Evolutionary conservation across 30 jellyfish, hydroid and myxozoan species (phyloP), one percentile per base, ranked within the genome.

Genomic region (Aurelia aurita complex sp. Pacific): DNA sequence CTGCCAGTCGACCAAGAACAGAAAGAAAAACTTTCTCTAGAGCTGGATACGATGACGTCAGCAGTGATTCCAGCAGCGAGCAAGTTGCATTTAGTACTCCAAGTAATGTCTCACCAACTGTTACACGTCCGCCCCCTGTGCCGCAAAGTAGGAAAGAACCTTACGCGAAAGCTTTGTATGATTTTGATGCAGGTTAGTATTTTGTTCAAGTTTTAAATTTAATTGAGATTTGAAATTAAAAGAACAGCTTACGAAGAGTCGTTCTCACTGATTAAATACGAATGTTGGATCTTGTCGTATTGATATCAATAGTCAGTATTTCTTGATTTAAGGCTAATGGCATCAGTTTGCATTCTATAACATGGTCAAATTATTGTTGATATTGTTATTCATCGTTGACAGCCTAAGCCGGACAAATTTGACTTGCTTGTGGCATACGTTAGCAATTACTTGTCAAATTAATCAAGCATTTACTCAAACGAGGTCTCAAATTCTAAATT

Each of bases 1-100:
- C 99, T 7, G 96, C 99, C 14, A 94, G 97, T 43, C 89, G 99
- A 5, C 99, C 99, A 1, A 86, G 96, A 29, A 94, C 88, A 10
- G 99, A 94, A 73, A 88, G 99, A 36, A 76, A 77, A 61, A 50
- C 85, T 14, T 89, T 94, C 76, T 77, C 79, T 50, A 70, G 90
- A 23, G 52, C 88, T 8, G 92, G 90, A 50, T 67, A 71, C 52
- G 88, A 77, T 51, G 88, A 71, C 75, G 85, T 38, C 76, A 75
- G 85, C 68, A 88, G 97, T 60, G 97, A 88, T 66, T 88, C 97
- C 1, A 62, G 91, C 63, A 88, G 90, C 68, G 97, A 88, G 40
- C 92, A 80, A 23, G 88, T 86, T 77, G 43, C 59, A 15, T 86
- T 86, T 82, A 55, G 88, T 80, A 78, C 81, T 55, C 91, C 89